Base-by-base conservation (phyloP, 2,113 vertebrate species). In the Percina caprodes region DNA sequence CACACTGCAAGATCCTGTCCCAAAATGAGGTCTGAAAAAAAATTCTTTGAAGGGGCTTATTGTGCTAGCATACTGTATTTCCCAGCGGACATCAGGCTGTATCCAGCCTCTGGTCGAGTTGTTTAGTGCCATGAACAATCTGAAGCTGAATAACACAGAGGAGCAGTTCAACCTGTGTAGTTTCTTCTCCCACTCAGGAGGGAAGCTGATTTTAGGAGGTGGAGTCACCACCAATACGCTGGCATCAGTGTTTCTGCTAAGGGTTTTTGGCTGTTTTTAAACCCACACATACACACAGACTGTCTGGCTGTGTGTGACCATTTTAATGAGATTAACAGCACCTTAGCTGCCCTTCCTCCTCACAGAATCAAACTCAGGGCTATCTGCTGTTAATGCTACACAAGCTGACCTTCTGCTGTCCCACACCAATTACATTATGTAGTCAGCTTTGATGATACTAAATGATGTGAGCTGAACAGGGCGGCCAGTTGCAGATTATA, bases 291-390 rank as follows among this genome's bases (percentile, higher is more conserved):
- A 71, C 79, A 72, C 76, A n/a, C 72, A 68, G 21, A 74, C 76
- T 48, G 76, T 82, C 85, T 85, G 83, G 24, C n/a, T 30, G 23
- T 33, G 56, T 86, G n/a, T 18, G 45, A 56, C 75, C 82, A 45
- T 74, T 87, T 77, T 89, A 90, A 92, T 92, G 55, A 85, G 92
- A 92, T 92, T 92, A 91, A 45, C 39, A n/a, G 18, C 60, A 80
- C 82, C 69, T 77, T 65, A 52, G 69, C 62, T 58, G 42, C 79
- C 71, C 80, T 55, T 7, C 80, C 79, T 61, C 85, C 51, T 2
- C 61, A 30, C 67, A 7, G 0, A 73, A 39, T 56, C 26, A 71
- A 84, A 88, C 39, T 21, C 18, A 26, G 26, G 6, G 26, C 51
- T 66, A 7, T 49, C n/a, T 39, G 63, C 61, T 0, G 6, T 42